Conservation (phyloP, 2,888 invertebrate species). For the Dasypogon diadema region DNA sequence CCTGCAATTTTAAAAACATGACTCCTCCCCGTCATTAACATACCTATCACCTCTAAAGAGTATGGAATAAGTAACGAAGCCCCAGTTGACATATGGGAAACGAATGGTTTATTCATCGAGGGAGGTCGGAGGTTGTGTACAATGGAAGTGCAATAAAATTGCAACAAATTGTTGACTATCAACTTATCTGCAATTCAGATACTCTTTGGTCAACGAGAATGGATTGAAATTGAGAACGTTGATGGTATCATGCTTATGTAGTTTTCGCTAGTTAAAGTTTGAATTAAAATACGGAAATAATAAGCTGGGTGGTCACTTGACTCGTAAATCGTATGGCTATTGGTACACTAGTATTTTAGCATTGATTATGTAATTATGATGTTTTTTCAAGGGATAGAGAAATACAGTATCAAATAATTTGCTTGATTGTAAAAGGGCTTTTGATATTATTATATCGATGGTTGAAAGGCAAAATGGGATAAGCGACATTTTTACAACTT, state of each 20-base stretch:
- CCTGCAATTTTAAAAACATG: conserved; percentile 16
- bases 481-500: no score
- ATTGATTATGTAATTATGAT: no score
- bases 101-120: neutral
- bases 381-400: no score
- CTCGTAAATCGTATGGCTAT: neutral
- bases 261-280: neutral
- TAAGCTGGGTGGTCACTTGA: neutral
- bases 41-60: conserved; percentile 9
- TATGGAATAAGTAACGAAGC: conserved; percentile 15
- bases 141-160: neutral
- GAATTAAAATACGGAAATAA: neutral
- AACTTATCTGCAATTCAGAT: neutral
- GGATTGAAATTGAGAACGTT: no score
- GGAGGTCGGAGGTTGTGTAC: conserved; percentile 7
- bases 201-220: neutral
- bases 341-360: no score
- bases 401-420: no score
- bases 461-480: no score
- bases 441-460: no score
- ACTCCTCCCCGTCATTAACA: conserved; percentile 40
- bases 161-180: neutral
- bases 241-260: neutral
- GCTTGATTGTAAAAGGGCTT: no score
- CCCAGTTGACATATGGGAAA: conserved; percentile 21